These are phyloP conservation scores for Irena cyanogastra DNA, from an alignment of 2,113 vertebrate genomes.

Conservation along the genomic window DNA sequence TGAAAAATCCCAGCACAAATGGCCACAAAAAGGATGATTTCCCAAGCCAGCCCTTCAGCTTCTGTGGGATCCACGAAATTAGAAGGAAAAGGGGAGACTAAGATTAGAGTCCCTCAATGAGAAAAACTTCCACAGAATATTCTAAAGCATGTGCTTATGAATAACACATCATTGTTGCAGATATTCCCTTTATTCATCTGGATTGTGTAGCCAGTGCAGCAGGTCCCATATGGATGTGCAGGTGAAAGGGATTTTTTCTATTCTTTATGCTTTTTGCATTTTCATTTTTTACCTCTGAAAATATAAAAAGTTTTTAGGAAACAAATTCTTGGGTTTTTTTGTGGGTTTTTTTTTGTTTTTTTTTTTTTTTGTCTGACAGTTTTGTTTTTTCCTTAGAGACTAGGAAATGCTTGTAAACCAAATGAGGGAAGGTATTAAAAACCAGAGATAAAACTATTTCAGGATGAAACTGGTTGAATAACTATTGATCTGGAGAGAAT, in stretches of 20 bases:
- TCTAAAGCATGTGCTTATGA: neutral
- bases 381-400: neutral
- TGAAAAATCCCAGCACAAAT: neutral
- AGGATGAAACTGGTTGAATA: neutral
- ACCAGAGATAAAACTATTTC: neutral
- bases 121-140: neutral
- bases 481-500: neutral
- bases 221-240: neutral
- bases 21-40: neutral
- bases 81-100: neutral
- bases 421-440: neutral
- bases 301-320: neutral
- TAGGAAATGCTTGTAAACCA: neutral
- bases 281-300: neutral
- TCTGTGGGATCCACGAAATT: neutral
- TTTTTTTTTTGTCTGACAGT: neutral
- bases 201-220: neutral
- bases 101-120: neutral
- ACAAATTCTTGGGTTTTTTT: neutral
- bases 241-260: neutral
- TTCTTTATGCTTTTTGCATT: neutral
- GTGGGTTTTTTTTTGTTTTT: neutral
- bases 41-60: neutral
- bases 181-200: neutral
- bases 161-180: neutral